phyloP scores from a whole-genome alignment of 2,888 invertebrate species.

The Chaitophorus viminalis region DNA sequence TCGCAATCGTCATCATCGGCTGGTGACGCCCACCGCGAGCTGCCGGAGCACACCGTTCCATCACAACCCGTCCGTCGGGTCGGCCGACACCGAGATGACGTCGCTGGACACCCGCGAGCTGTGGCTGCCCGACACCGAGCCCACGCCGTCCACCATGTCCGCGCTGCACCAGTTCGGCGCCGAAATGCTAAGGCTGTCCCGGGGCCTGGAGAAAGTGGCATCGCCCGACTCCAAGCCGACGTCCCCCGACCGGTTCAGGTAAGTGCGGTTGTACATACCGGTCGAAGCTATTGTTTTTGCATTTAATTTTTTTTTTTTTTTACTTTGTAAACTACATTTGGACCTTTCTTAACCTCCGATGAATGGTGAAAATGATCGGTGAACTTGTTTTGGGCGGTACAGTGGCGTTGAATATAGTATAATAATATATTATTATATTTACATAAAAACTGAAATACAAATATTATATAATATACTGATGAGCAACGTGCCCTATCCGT shows the following conservation, averaged over 20 bases:
- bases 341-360: no score
- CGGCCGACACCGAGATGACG: constrained; percentile 86
- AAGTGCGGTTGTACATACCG: no score
- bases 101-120: constrained; percentile 85
- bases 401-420: no score
- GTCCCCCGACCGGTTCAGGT: constrained; percentile 33
- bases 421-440: no score
- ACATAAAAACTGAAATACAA: no score
- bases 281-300: no score
- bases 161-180: constrained; percentile 87
- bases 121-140: constrained; percentile 76
- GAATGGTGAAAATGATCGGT: no score
- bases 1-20: constrained; percentile 17
- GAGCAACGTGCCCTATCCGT: no score
- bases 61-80: constrained; percentile 66
- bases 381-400: no score
- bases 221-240: constrained; percentile 51
- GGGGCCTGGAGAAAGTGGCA: constrained; percentile 74
- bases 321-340: no score
- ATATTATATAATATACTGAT: no score
- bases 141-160: constrained; percentile 83
- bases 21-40: constrained; percentile 36
- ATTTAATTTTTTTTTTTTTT: no score
- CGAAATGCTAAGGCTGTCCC: constrained; percentile 85
- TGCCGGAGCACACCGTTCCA: constrained; percentile 38